A percentile compares a stretch with the other conserved stretches of the same genome.
phyloP scores from a whole-genome alignment of 2,888 invertebrate species.

The Tuta absoluta region DNA sequence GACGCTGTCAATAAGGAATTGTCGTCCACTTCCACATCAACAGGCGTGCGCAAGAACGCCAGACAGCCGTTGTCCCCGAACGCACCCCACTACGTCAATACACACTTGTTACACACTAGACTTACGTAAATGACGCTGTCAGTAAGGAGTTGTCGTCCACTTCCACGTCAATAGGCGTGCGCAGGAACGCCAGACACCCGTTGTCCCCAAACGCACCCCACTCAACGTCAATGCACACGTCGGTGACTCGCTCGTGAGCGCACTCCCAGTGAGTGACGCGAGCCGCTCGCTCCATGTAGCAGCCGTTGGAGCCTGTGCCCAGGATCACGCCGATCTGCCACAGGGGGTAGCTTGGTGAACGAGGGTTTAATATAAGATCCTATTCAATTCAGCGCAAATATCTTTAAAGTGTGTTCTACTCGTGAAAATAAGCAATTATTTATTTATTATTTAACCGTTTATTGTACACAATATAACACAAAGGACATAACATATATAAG shows the following conservation, averaged over 20 bases:
- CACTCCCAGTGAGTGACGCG: conserved; percentile 87
- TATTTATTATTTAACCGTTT: too few species aligned
- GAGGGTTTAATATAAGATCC: too few species aligned
- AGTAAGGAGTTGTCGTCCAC: conserved; percentile 87
- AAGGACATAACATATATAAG: too few species aligned
- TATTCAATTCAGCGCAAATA: too few species aligned
- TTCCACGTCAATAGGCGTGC: conserved; percentile 86
- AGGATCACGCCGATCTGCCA: conserved; percentile 87
- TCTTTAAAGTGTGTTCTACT: neutral
- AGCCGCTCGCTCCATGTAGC: conserved; percentile 88
- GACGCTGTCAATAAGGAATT: too few species aligned
- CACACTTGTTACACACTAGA: conserved; percentile 37
- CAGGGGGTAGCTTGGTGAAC: too few species aligned
- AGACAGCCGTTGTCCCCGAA: too few species aligned
- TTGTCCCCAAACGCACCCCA: conserved; percentile 94
- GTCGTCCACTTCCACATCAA: too few species aligned
- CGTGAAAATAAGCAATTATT: too few species aligned
- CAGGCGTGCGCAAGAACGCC: too few species aligned
- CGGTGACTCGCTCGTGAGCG: conserved; percentile 55
- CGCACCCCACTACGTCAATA: too few species aligned
- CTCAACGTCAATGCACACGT: conserved; percentile 86
- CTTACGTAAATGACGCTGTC: conserved; percentile 87
- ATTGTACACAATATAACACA: too few species aligned
- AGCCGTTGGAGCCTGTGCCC: conserved; percentile 91
- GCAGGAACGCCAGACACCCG: conserved; percentile 87